phyloP scores from a whole-genome alignment of 1,140 invertebrate genomes.

The Notospermus geniculatus region DNA sequence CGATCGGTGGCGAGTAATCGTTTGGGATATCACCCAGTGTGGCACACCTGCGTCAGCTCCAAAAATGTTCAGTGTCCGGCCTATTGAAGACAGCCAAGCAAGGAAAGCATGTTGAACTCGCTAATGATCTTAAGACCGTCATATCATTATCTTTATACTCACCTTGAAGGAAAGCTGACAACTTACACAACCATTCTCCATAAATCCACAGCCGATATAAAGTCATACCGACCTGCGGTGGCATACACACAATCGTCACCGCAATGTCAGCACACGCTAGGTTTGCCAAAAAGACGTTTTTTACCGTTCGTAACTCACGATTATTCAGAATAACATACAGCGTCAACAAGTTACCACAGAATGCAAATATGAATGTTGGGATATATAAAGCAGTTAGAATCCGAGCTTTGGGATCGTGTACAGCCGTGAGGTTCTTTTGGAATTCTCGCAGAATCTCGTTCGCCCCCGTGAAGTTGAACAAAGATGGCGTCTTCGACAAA shows the following conservation, averaged over 20 bases:
- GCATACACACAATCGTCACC: slow-evolving; percentile 49
- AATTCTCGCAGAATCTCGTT: slow-evolving; percentile 30
- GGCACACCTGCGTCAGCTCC: too few species aligned
- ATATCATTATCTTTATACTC: slow-evolving; percentile 20
- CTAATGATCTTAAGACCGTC: too few species aligned
- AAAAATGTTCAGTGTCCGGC: too few species aligned
- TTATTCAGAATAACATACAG: slow-evolving; percentile 25
- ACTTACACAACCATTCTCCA: slow-evolving; percentile 71
- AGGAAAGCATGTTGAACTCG: too few species aligned
- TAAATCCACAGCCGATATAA: slow-evolving; percentile 70
- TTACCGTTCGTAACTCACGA: slow-evolving; percentile 25
- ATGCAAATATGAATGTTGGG: slow-evolving; percentile 30
- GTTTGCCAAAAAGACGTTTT: slow-evolving; percentile 35
- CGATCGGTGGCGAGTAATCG: too few species aligned
- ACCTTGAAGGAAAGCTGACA: slow-evolving; percentile 73
- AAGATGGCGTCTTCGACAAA: too few species aligned
- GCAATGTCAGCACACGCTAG: slow-evolving; percentile 33
- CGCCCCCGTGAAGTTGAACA: slow-evolving; percentile 28
- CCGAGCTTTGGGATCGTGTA: slow-evolving; percentile 21
- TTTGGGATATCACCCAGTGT: too few species aligned
- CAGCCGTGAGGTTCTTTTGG: slow-evolving; percentile 19
- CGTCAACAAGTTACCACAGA: slow-evolving; percentile 34
- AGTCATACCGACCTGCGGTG: slow-evolving; percentile 66
- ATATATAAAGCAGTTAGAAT: slow-evolving; percentile 31
- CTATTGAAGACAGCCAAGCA: too few species aligned